phyloP scores from a whole-genome alignment of 2,113 vertebrate genomes.

The Tringa solitaria region DNA sequence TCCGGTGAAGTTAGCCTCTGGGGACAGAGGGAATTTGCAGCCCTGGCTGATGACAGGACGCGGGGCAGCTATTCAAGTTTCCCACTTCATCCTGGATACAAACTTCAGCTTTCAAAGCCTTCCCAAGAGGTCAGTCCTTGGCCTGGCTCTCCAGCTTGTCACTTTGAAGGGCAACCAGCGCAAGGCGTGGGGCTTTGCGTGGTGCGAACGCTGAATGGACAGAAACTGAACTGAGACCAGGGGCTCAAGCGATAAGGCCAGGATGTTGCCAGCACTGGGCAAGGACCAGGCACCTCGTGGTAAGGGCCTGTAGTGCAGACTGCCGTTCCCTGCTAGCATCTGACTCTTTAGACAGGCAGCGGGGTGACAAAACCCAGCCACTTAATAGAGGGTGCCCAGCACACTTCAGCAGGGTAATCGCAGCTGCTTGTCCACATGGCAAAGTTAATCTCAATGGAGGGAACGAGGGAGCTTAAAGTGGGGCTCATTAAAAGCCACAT shows the following conservation, averaged over 20 bases:
- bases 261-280: not conserved
- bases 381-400: not conserved
- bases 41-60: slow-evolving; percentile 14
- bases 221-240: not conserved
- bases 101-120: slow-evolving; percentile 42
- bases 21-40: slow-evolving; percentile 11
- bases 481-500: slow-evolving; percentile 32
- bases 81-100: slow-evolving; percentile 51
- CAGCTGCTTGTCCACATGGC: not conserved
- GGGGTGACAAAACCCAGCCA: not conserved
- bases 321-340: not conserved
- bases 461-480: not conserved
- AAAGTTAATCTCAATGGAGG: not conserved
- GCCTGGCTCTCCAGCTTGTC: not conserved
- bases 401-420: not conserved
- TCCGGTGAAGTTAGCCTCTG: not conserved
- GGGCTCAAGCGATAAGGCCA: not conserved
- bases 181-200: not conserved
- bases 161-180: not conserved
- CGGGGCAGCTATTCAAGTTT: slow-evolving; percentile 51
- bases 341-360: not conserved
- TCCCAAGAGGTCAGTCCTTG: slow-evolving; percentile 42
- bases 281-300: not conserved
- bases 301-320: not conserved
- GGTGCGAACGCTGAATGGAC: rapidly evolving